These are phyloP conservation scores for Amphilophus citrinellus DNA, from an alignment of 2,113 vertebrate species.

Conservation along the genomic window DNA sequence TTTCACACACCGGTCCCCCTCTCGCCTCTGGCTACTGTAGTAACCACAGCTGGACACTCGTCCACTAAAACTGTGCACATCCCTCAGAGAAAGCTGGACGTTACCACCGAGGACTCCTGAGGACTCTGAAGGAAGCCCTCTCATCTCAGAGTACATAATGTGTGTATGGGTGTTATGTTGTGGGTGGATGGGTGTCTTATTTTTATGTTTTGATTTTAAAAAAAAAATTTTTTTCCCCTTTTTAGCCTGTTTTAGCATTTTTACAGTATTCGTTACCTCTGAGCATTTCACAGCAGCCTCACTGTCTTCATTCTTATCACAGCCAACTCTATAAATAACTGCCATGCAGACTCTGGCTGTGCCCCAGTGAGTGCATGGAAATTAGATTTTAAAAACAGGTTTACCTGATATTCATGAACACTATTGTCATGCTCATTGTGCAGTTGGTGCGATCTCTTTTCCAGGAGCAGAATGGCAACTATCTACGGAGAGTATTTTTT, in stretches of 20 bases:
- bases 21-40: slow-evolving; percentile 66
- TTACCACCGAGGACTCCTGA: slow-evolving; percentile 83
- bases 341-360: slow-evolving; percentile 16
- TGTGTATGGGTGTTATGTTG: not conserved
- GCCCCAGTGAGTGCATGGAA: not conserved
- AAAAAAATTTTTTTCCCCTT: no score
- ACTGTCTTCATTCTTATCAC: not conserved
- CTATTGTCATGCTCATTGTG: not conserved
- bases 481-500: not conserved
- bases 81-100: slow-evolving; percentile 91
- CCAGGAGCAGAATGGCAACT: not conserved
- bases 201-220: not conserved
- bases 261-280: slow-evolving; percentile 32
- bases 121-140: not conserved
- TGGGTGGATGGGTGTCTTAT: not conserved
- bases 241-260: slow-evolving; percentile 6
- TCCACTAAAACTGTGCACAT: slow-evolving; percentile 80
- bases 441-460: not conserved
- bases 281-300: slow-evolving; percentile 6
- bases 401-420: slow-evolving; percentile 24
- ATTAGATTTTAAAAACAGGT: not conserved
- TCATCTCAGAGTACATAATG: not conserved
- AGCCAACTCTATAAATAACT: slow-evolving; percentile 32
- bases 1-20: slow-evolving; percentile 87
- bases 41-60: slow-evolving; percentile 57